Base-by-base conservation (phyloP, 2,888 invertebrate species). In the Brachynemurus nebulosus region DNA sequence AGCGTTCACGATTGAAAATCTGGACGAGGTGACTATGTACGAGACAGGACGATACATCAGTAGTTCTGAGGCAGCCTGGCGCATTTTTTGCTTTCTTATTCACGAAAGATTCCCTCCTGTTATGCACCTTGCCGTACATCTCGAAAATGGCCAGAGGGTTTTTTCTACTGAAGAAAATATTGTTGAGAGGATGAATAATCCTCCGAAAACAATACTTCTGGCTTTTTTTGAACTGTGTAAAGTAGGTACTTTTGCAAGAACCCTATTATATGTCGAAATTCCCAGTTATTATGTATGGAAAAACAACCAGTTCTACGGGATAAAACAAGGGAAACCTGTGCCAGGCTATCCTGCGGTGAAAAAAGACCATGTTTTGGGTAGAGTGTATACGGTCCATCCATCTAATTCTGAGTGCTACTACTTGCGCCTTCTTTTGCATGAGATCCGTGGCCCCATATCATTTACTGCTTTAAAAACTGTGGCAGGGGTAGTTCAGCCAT, bases 381-480 rank as follows among this genome's bases (percentile, higher is more conserved):
- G 47, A 33, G 49, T 49, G 8, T 49, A 47, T 23, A 49, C 45
- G 8, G 39, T 49, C 9, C 47, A 49, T 40, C 45, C 49, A 1
- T 34, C 35, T 38, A 49, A 45, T 38, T 27, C 38, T 7, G 48
- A 49, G 21, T 50, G 47, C 19, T 50, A 35, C 38, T 37, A 40
- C 37, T 19, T 56, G 1, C 48, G 53, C 2, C 11, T 57, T 40
- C 36, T 57, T 12, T 45, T 58, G 2, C 53, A 54, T 47, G 14
- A 51, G 43, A 52, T 59, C 39, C 49, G 48, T 39, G 57, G 56
- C 37, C 55, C 56, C 30, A 54, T 50, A 44, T 57, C 57, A 23
- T 59, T 59, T 54, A 41, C 36, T 40, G 48, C 51, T 44, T 48
- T 61, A 23, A 55, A 52, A 52, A 62, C 50, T 12, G 52, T 59